phyloP scores from a whole-genome alignment of 1,140 invertebrate genomes.

The Eriosoma lanigerum region DNA sequence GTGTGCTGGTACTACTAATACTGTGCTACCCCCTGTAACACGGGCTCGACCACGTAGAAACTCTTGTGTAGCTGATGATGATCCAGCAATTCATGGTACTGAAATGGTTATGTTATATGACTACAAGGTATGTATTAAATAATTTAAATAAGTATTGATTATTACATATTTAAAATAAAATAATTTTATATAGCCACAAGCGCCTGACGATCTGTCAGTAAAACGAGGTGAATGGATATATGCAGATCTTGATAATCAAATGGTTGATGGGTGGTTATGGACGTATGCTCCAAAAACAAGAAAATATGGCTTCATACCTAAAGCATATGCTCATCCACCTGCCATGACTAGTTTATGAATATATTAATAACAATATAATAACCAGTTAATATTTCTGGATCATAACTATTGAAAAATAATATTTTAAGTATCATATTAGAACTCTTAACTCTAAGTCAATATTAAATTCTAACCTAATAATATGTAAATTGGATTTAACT shows the following conservation, averaged over 20 bases:
- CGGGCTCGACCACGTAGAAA: constrained; percentile 32
- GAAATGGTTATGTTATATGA: constrained; percentile 92
- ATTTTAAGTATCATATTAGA: neutral
- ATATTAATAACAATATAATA: neutral
- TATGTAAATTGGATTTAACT: constrained; percentile 8
- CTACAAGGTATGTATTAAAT: constrained; percentile 71
- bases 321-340: constrained; percentile 88
- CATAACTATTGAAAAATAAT: neutral
- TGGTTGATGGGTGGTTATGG: constrained; percentile 93
- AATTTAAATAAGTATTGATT: neutral
- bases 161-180: neutral
- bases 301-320: constrained; percentile 93
- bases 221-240: constrained; percentile 91
- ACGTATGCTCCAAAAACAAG: constrained; percentile 88
- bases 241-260: constrained; percentile 88
- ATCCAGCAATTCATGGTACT: constrained; percentile 69
- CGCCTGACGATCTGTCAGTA: constrained; percentile 86
- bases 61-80: constrained; percentile 34
- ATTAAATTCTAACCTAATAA: neutral
- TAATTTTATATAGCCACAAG: constrained; percentile 69
- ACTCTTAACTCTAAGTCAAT: constrained; percentile 5
- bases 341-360: constrained; percentile 82
- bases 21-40: constrained; percentile 35
- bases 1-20: constrained; percentile 54
- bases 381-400: neutral